Base-by-base conservation (phyloP, 1,140 invertebrate species). In the Drosophila serrata region DNA sequence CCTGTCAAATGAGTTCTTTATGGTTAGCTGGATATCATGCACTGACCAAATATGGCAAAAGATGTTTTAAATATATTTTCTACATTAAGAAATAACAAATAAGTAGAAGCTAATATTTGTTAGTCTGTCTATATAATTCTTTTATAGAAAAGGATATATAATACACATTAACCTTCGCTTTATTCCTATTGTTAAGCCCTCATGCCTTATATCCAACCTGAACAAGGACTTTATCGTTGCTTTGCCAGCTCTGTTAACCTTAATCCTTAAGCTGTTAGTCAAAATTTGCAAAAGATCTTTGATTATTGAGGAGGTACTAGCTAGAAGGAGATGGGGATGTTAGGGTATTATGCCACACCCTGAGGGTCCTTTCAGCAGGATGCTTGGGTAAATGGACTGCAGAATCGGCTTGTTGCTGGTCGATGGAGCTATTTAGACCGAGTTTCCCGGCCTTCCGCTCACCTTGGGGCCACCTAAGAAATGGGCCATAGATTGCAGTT, bases 401-500 rank as follows among this genome's bases (percentile, higher is more conserved):
- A 48, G 43, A 65, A 42, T 75, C 48, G 58, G 79, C 70, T 73
- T 81, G 65, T 82, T 74, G 48, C 69, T 40, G 37, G 68, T 13
- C 68, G 65, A 61, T 82, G 74, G 65, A 63, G 82, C 81, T 81
- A 85, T 68, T 80, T 84, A 80, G 48, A 56, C 76, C 27, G 39
- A 35, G 22, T 51, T 59, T 51, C 61, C 53, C 42, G 42, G 58
- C 40, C 49, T 53, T 22, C 59, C 33, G 46, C 75, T 85, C 67
- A 86, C 75, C 82, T 85, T 40, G 35, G 35, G 49, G 45, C 12
- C n/a, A 31, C 40, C 61, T 49, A 70, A 53, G 42, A 31, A 87
- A 87, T 87, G 79, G 75, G 62, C 79, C 69, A 86, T 86, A 86
- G 79, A 86, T 86, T 88, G 84, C 82, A 86, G 75, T 86, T 86